Evolutionary conservation across 1,140 invertebrate genomes (phyloP).

Genomic region (Drosophila lowei): DNA sequence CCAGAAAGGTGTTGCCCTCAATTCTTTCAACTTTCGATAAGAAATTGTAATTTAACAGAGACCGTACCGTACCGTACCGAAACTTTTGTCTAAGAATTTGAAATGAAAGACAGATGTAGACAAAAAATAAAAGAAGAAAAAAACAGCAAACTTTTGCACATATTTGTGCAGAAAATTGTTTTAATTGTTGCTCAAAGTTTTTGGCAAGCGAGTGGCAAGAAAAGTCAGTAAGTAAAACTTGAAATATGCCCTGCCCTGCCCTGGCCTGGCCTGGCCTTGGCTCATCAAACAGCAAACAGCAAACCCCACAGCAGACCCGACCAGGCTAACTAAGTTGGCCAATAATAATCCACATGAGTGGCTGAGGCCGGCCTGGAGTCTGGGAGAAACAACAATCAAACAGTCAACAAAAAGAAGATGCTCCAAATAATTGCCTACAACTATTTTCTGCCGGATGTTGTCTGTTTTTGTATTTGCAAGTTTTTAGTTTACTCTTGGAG

Average conservation of each 20-base stretch:
- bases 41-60: constrained; percentile 60
- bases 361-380: constrained; percentile 4
- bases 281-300: constrained; percentile 34
- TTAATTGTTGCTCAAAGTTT: constrained; percentile 66
- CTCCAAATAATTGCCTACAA: constrained; percentile 47
- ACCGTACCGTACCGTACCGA: background rate
- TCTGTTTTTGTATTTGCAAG: constrained; percentile 54
- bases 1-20: constrained; percentile 52
- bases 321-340: constrained; percentile 52
- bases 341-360: constrained; percentile 61
- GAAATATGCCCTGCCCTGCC: constrained; percentile 2
- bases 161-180: constrained; percentile 71
- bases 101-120: background rate
- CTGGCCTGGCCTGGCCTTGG: too few species aligned
- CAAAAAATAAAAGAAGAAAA: constrained; percentile 4
- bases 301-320: background rate
- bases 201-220: constrained; percentile 14
- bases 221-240: constrained; percentile 17
- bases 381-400: constrained; percentile 34
- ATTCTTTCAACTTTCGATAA: constrained; percentile 17
- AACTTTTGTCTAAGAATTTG: background rate
- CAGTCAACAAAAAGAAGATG: constrained; percentile 36
- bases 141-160: constrained; percentile 49
- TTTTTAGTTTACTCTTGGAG: constrained; percentile 32
- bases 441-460: constrained; percentile 53